These are phyloP conservation scores for Tapirus indicus DNA, from an alignment of 2,797 vertebrate genomes.

Conservation along the genomic window DNA sequence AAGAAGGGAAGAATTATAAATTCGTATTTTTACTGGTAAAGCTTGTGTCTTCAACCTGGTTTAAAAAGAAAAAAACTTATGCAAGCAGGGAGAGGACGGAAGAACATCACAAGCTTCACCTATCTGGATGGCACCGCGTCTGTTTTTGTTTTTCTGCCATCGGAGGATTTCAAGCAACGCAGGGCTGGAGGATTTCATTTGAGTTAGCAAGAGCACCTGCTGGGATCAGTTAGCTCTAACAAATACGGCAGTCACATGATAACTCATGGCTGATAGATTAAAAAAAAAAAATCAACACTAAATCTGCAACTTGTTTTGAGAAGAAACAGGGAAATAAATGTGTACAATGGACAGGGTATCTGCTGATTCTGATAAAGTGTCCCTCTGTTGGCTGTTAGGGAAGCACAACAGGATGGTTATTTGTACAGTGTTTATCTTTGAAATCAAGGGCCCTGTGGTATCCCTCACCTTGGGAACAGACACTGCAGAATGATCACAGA, in stretches of 20 bases:
- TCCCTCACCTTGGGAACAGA: constrained; percentile 89
- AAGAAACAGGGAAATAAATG: constrained; percentile 85
- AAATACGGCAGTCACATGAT: constrained; percentile 64
- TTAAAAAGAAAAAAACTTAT: neutral
- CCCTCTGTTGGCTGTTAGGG: constrained; percentile 93
- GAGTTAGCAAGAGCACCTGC: constrained; percentile 81
- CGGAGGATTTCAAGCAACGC: constrained; percentile 61
- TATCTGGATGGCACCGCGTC: constrained; percentile 37
- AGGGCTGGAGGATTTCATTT: constrained; percentile 74
- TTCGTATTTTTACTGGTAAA: neutral
- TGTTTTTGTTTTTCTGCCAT: constrained; percentile 77
- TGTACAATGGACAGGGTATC: constrained; percentile 82
- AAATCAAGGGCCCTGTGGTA: constrained; percentile 93
- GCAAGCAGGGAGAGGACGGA: neutral
- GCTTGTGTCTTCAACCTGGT: neutral
- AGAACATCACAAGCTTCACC: neutral
- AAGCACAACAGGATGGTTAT: constrained; percentile 92
- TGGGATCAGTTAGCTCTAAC: constrained; percentile 78
- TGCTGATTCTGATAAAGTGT: constrained; percentile 93
- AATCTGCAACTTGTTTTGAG: constrained; percentile 85
- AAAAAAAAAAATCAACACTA: constrained; percentile 48
- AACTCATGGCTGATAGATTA: constrained; percentile 71
- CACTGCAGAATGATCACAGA: constrained; percentile 88
- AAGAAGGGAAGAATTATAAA: neutral
- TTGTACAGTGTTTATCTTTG: constrained; percentile 94